Evolutionary conservation across 1,140 invertebrate genomes (phyloP).

Genomic region (Drosophila parvula): DNA sequence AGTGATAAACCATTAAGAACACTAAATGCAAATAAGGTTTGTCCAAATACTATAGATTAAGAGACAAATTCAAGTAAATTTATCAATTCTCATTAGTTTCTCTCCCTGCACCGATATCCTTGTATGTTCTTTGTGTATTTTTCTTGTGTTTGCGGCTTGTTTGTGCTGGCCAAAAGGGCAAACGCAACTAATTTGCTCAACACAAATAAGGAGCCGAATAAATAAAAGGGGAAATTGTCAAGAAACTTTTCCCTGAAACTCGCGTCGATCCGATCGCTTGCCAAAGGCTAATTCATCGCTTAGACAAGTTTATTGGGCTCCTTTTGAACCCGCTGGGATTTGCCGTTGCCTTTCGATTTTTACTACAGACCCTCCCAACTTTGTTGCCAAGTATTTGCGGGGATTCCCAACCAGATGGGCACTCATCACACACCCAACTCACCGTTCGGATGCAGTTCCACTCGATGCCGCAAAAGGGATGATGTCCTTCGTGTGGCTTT

Average conservation of each 20-base stretch:
- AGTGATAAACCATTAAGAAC: too few species aligned
- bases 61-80: too few species aligned
- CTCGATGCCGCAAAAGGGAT: neutral
- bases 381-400: slow-evolving; percentile 11
- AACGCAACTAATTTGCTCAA: slow-evolving; percentile 64
- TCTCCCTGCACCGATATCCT: slow-evolving; percentile 1
- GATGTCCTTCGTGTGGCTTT: slow-evolving; percentile 43
- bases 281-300: slow-evolving; percentile 36
- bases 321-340: slow-evolving; percentile 11
- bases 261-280: slow-evolving; percentile 30
- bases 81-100: neutral
- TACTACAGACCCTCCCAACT: slow-evolving; percentile 8
- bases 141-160: slow-evolving; percentile 47
- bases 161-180: slow-evolving; percentile 60
- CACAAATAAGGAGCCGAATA: slow-evolving; percentile 47
- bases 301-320: slow-evolving; percentile 17
- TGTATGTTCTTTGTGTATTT: slow-evolving; percentile 24
- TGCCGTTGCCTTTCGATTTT: neutral
- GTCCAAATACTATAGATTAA: too few species aligned
- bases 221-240: slow-evolving; percentile 38
- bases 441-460: slow-evolving; percentile 27
- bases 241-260: slow-evolving; percentile 22
- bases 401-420: slow-evolving; percentile 17
- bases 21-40: too few species aligned
- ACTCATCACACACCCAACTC: slow-evolving; percentile 18